Percentiles rank a stretch among this genome's conserved stretches.
Conservation (phyloP, 2,888 invertebrate genomes). For the Teleiodes luculella region DNA sequence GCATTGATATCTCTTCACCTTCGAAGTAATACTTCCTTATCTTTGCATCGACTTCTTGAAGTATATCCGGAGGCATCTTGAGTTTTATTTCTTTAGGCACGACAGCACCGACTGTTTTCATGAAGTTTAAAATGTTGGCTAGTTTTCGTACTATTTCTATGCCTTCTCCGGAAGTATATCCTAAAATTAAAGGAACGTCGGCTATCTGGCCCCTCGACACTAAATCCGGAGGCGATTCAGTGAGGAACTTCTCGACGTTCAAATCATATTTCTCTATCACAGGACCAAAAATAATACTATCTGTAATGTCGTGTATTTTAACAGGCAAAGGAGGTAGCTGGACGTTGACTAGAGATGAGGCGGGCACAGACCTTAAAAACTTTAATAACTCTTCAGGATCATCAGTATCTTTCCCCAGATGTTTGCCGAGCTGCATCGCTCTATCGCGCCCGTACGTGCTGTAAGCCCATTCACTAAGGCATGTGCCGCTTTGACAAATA, state of each 20-base stretch:
- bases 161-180: constrained; percentile 67
- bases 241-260: constrained; percentile 50
- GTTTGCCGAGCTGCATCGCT: constrained; percentile 64
- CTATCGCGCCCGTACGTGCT: constrained; percentile 52
- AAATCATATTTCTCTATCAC: constrained; percentile 58
- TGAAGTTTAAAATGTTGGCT: constrained; percentile 33
- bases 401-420: constrained; percentile 60
- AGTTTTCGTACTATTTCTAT: constrained; percentile 61
- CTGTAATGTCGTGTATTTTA: constrained; percentile 48
- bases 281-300: constrained; percentile 60
- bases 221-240: constrained; percentile 45
- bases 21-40: constrained; percentile 60
- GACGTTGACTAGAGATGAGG: constrained; percentile 50
- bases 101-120: constrained; percentile 45
- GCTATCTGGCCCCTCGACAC: constrained; percentile 47
- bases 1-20: constrained; percentile 39
- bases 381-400: constrained; percentile 53
- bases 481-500: constrained; percentile 72
- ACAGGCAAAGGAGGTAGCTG: constrained; percentile 49
- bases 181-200: constrained; percentile 61
- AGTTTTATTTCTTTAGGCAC: constrained; percentile 66
- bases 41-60: constrained; percentile 42
- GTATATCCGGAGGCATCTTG: constrained; percentile 40
- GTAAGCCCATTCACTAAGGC: constrained; percentile 66
- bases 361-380: constrained; percentile 52